Percentiles rank a stretch among this genome's conserved stretches.
phyloP scores from a whole-genome alignment of 2,888 invertebrate genomes.

The Apodemia duryi region DNA sequence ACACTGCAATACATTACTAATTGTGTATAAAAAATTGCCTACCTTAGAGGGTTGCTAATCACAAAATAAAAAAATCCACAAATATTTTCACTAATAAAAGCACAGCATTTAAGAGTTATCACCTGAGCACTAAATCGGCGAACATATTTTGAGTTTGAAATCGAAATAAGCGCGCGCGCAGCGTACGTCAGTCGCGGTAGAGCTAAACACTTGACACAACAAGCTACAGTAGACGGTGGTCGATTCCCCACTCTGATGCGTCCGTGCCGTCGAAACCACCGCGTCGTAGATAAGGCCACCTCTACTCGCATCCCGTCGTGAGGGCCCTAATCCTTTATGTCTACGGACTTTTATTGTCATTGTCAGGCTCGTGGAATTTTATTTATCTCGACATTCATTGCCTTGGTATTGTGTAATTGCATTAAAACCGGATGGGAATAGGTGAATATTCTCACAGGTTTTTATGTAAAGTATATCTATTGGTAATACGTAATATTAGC shows the following conservation, averaged over 20 bases:
- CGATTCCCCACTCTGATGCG: constrained; percentile 52
- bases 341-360: constrained; percentile 47
- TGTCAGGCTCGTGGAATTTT: constrained; percentile 29
- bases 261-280: constrained; percentile 45
- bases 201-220: constrained; percentile 40
- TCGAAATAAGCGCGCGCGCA: constrained; percentile 52
- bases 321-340: constrained; percentile 49
- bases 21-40: constrained; percentile 24
- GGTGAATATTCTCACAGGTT: not conserved
- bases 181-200: constrained; percentile 54
- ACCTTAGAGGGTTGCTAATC: constrained; percentile 59
- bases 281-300: constrained; percentile 62
- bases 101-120: constrained; percentile 48
- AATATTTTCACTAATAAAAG: constrained; percentile 37
- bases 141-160: constrained; percentile 55
- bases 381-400: constrained; percentile 19
- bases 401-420: constrained; percentile 9
- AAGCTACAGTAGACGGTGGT: constrained; percentile 17
- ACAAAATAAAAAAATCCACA: constrained; percentile 45
- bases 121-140: constrained; percentile 64
- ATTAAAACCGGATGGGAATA: not conserved
- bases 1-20: constrained; percentile 50
- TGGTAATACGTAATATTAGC: too few species aligned
- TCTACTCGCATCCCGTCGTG: constrained; percentile 59
- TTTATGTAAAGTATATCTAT: too few species aligned